phyloP scores from a whole-genome alignment of 1,140 invertebrate species.

The Drosophila bocqueti region DNA sequence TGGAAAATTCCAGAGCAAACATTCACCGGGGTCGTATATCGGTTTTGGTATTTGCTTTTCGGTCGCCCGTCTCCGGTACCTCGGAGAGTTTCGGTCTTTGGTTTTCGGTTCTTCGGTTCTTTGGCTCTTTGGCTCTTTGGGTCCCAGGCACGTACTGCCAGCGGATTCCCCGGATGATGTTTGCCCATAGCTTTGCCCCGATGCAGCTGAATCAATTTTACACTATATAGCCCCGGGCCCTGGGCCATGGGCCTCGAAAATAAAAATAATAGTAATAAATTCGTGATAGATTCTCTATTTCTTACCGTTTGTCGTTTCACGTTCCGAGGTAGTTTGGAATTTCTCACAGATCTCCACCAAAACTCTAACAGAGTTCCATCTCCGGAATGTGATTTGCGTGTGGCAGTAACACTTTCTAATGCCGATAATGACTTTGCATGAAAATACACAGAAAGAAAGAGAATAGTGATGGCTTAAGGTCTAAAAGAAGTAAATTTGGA shows the following conservation, averaged over 20 bases:
- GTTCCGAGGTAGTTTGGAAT: neutral
- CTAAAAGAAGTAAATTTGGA: neutral
- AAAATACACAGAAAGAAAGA: conserved; percentile 19
- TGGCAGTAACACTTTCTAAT: conserved; percentile 68
- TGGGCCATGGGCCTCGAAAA: conserved; percentile 21
- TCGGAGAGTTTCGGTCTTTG: conserved; percentile 7
- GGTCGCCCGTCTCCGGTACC: neutral
- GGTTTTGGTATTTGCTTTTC: conserved; percentile 10
- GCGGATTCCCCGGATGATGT: conserved; percentile 38
- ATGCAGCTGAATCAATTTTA: conserved; percentile 31
- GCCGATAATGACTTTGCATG: conserved; percentile 50
- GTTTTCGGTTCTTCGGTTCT: conserved; percentile 3
- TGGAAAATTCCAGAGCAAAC: conserved; percentile 40
- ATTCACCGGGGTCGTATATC: conserved; percentile 29
- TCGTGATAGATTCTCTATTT: conserved; percentile 38
- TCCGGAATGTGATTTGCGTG: conserved; percentile 54
- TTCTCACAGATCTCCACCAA: conserved; percentile 9
- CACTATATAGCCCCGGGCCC: conserved; percentile 5
- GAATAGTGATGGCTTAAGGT: neutral
- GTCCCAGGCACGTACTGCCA: conserved; percentile 49
- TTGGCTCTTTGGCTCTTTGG: conserved; percentile 5
- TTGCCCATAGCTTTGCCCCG: conserved; percentile 13
- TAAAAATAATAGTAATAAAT: conserved; percentile 20
- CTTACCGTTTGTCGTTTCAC: conserved; percentile 6
- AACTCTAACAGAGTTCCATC: conserved; percentile 15